Evolutionary conservation across 2,888 invertebrate genomes (phyloP).

Genomic region (Kuschelorhynchus macadamiae): DNA sequence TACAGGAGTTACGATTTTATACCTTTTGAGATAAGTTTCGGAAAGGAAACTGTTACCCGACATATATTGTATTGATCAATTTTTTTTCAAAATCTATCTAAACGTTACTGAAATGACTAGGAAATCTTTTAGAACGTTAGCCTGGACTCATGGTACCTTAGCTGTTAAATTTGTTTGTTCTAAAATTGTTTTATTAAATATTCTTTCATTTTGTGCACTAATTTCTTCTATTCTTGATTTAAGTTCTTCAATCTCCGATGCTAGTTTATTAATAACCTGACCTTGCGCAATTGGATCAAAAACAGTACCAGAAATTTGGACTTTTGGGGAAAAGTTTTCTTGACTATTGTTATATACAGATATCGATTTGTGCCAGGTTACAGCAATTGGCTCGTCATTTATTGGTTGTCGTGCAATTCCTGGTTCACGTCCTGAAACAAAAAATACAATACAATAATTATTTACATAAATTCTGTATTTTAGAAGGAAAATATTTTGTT

Average conservation of each 20-base stretch:
- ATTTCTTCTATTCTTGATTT: slow-evolving; percentile 63
- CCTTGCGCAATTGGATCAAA: slow-evolving; percentile 60
- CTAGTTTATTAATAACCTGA: slow-evolving; percentile 63
- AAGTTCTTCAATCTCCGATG: slow-evolving; percentile 65
- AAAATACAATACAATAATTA: slow-evolving; percentile 1
- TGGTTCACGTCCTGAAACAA: slow-evolving; percentile 30
- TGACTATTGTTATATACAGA: slow-evolving; percentile 23
- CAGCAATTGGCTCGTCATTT: slow-evolving; percentile 42
- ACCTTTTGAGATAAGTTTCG: too few relatives aligned
- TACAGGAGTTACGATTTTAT: too few relatives aligned
- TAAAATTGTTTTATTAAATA: slow-evolving; percentile 53
- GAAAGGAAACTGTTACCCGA: too few relatives aligned
- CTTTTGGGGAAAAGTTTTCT: slow-evolving; percentile 28
- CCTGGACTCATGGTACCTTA: slow-evolving; percentile 34
- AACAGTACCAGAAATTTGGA: slow-evolving; percentile 22
- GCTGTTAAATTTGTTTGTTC: slow-evolving; percentile 35
- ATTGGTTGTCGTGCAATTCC: slow-evolving; percentile 29
- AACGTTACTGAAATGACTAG: slow-evolving; percentile 28
- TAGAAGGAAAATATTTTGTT: background rate
- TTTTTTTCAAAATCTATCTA: background rate
- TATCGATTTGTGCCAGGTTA: slow-evolving; percentile 32
- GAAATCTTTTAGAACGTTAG: slow-evolving; percentile 5
- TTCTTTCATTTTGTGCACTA: slow-evolving; percentile 61
- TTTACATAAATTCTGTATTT: too few relatives aligned
- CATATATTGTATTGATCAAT: background rate